Base-by-base conservation (phyloP, 2,797 vertebrate genomes). In the Corythornis leucogaster region DNA sequence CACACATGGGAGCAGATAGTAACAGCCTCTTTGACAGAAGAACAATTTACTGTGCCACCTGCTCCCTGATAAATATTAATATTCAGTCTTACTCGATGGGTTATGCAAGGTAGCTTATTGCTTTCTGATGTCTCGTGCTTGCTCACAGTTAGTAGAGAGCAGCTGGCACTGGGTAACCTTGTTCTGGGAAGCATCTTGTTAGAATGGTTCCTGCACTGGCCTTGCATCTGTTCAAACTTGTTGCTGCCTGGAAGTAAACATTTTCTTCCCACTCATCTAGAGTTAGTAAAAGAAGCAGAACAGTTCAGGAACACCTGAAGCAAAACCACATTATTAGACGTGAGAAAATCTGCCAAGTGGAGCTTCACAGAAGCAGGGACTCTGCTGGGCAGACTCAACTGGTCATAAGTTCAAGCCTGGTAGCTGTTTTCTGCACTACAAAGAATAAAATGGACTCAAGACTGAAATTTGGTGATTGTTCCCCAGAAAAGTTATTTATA, bases 1-100 rank as follows among this genome's bases (percentile, higher is more conserved):
- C 3, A 2, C 19, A 26, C n/a, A 10, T 1, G 9, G 40, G 30
- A 75, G 58, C 48, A 84, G 61, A 40, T 0, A 51, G 7, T 33
- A 86, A 9, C 51, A 81, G 22, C 12, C 12, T 11, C 21, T 77
- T 31, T 53, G n/a, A 15, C 45, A 58, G 28, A 73, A 58, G 45
- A 46, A 4, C 51, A 51, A 3, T 16, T 48, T 28, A 33, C 31
- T 25, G 48, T 78, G 66, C 17, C 43, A 70, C 61, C 28, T 54
- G 46, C 43, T 87, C 46, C n/a, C 33, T 24, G 16, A 12, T 24
- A 26, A 57, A 30, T 31, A 66, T 28, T 10, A 20, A 18, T 24
- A 45, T 45, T 66, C 25, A 45, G 33, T 61, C 10, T 64, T 66
- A 18, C 22, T 48, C 14, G 42, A 13, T 13, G 55, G 55, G 35